Conservation (phyloP, 2,797 vertebrate genomes). For the Cyprinella venusta region DNA sequence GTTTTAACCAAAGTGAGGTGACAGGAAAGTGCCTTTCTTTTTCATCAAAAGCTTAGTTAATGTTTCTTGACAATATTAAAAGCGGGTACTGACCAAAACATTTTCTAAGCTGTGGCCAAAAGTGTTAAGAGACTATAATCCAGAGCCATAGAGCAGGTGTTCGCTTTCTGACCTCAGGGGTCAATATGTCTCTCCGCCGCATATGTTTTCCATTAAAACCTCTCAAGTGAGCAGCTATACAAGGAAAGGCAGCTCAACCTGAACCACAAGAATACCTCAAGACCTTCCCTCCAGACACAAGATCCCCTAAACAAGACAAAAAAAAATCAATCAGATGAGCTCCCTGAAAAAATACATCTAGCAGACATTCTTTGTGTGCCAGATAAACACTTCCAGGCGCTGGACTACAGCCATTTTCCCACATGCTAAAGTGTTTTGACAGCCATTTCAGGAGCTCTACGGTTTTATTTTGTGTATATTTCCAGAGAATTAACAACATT, state of each 20-base stretch:
- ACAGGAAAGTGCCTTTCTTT: constrained; percentile 1
- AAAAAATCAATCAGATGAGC: constrained; percentile 81
- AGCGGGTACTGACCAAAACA: not conserved
- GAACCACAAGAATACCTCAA: constrained; percentile 64
- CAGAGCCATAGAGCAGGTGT: constrained; percentile 61
- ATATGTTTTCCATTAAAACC: constrained; percentile 51
- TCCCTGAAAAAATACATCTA: constrained; percentile 82
- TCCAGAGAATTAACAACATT: constrained; percentile 60
- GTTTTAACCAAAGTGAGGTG: not conserved
- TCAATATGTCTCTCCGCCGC: constrained; percentile 47
- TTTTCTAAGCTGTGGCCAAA: not conserved
- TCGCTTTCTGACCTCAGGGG: constrained; percentile 47
- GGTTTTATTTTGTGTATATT: constrained; percentile 64
- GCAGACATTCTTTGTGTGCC: constrained; percentile 73
- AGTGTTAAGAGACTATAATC: constrained; percentile 7
- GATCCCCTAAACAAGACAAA: constrained; percentile 69
- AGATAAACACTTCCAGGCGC: constrained; percentile 90
- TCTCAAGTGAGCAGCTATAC: constrained; percentile 53
- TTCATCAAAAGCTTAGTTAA: constrained; percentile 10
- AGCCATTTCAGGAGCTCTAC: constrained; percentile 81
- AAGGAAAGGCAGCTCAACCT: constrained; percentile 62
- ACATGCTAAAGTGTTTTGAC: constrained; percentile 88
- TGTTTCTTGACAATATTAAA: not conserved
- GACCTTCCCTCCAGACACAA: constrained; percentile 56
- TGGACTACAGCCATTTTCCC: constrained; percentile 89